Base-by-base conservation (phyloP, 2,888 invertebrate species). In the Epinotia nisella region DNA sequence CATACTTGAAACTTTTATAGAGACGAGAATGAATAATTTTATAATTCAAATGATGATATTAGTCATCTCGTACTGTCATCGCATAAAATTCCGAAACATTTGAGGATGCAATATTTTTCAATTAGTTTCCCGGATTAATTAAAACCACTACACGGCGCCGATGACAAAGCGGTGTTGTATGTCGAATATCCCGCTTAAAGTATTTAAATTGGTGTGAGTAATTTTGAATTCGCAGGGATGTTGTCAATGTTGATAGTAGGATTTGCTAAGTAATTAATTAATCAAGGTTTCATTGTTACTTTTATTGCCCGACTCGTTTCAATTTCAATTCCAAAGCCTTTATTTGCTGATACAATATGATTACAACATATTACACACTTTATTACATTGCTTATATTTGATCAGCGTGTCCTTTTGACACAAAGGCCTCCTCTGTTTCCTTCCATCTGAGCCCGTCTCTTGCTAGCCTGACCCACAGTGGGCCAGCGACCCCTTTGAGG, bases 61-160 rank as follows among this genome's bases (percentile, higher is more conserved):
- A 72, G 21, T 62, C 62, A 66, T 61, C 56, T 67, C 67, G 39
- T 19, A 45, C 39, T 67, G 53, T 71, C 60, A 55, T 55, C 13
- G n/a, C 17, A 51, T 59, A 21, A 68, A 49, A 49, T 73, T 62
- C 41, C 49, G 64, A 69, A 69, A 53, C 39, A 29, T 53, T 56
- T 67, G 45, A 49, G 24, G 61, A 24, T 11, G 41, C 10, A 56
- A 21, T 68, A 68, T 62, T 62, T 73, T 64, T 29, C 21, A 59
- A 69, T 64, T 56, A 15, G 15, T 64, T 61, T 72, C 61, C 67
- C 24, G 58, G 19, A 21, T 69, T 64, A 88, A 90, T 89, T 86
- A 84, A 81, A 83, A 77, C 78, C 85, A 87, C 87, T 85, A 86
- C 86, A 81, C 78, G 87, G 88, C 90, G 90, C 90, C 90, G 82